Base-by-base conservation (phyloP, 1,140 invertebrate species). In the Pararge aegeria region DNA sequence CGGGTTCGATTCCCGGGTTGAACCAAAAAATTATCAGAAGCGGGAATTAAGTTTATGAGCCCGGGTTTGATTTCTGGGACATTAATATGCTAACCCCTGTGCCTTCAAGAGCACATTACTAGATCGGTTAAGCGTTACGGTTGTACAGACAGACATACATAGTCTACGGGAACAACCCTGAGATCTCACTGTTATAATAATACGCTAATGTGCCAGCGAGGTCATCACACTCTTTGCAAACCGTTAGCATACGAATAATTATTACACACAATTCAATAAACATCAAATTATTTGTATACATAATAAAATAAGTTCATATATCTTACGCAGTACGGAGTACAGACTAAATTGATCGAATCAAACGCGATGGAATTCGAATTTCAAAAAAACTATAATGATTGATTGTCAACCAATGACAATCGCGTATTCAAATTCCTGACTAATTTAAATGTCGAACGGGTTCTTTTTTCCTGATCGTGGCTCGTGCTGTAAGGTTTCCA, bases 341-440 rank as follows among this genome's bases (percentile, higher is more conserved):
- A 24, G 62, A 68, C 73, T 61, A 60, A 70, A 70, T 75, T 75
- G 81, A 87, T 84, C 75, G 61, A 80, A 84, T 86, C 81, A 73
- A 78, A 76, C 75, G 80, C 72, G 63, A 70, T 71, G 77, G 83
- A 87, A 87, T 88, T 88, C 79, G 76, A 78, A 86, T 80, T 86
- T 87, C 81, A 82, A 89, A 34, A 24, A 89, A 85, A 40, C 80
- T 83, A 76, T 89, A 87, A 87, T 89, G 86, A 89, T 89, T 87
- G 84, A 89, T 89, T 89, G 86, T 89, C 84, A 86, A 81, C 83
- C 80, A 87, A 87, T 89, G 84, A 89, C 83, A 89, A 89, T 86
- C 81, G 84, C 77, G 80, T 86, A 89, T 86, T 85, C 83, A 86
- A 89, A 89, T 87, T 85, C 80, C 64, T 77, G 74, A 80, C 73